Evolutionary conservation across 2,113 vertebrate species (phyloP).

Genomic region (Stigmatopora nigra): DNA sequence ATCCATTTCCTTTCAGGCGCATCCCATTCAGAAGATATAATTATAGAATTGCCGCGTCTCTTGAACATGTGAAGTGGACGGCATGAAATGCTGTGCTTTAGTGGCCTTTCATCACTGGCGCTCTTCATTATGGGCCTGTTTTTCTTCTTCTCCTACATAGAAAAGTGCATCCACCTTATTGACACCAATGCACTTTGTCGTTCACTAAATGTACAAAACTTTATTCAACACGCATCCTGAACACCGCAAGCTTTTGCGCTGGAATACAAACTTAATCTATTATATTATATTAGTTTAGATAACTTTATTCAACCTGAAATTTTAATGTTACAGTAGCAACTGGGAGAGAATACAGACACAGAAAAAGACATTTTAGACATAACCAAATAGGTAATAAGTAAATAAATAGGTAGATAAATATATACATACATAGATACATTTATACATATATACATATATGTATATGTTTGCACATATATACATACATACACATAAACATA

Average conservation of each 20-base stretch:
- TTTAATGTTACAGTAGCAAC: no score
- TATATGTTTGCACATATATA: no score
- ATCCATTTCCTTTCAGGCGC: constrained; percentile 48
- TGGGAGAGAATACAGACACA: no score
- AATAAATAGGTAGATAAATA: no score
- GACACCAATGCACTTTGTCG: not conserved
- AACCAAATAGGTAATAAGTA: no score
- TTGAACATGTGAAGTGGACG: constrained; percentile 44
- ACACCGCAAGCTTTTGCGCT: not conserved
- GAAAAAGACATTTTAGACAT: no score
- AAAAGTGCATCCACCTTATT: not conserved
- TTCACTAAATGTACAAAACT: not conserved
- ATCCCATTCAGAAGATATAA: constrained; percentile 56
- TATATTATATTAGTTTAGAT: no score
- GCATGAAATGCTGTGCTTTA: constrained; percentile 41
- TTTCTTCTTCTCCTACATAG: not conserved
- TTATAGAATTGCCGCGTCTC: constrained; percentile 36
- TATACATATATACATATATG: no score
- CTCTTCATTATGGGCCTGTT: constrained; percentile 16
- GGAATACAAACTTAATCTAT: no score
- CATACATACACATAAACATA: no score
- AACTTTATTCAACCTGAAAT: no score
- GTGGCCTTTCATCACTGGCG: constrained; percentile 17
- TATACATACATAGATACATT: no score
- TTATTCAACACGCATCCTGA: not conserved